phyloP scores from a whole-genome alignment of 2,888 invertebrate species.

The Ormyrus pomaceus region DNA sequence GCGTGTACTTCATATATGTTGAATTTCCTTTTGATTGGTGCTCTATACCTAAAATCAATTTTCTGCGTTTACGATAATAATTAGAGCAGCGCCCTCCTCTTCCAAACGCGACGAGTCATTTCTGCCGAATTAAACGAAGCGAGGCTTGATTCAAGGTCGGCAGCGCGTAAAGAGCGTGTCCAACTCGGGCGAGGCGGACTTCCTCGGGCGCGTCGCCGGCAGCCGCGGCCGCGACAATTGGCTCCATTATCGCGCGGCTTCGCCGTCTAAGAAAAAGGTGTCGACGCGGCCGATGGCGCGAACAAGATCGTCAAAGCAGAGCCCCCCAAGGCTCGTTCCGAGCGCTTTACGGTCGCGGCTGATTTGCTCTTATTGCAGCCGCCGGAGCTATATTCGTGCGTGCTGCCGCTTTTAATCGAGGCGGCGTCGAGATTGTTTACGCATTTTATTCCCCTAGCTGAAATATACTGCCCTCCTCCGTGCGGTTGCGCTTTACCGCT shows the following conservation, averaged over 20 bases:
- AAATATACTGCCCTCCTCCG: too few species aligned
- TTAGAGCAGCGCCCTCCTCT: too few species aligned
- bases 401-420: too few species aligned
- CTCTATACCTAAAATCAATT: neutral
- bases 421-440: conserved; percentile 12
- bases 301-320: conserved; percentile 70
- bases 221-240: conserved; percentile 6
- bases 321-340: conserved; percentile 27
- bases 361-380: conserved; percentile 26
- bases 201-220: conserved; percentile 18
- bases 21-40: conserved; percentile 1
- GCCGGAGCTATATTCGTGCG: conserved; percentile 41
- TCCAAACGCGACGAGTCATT: neutral
- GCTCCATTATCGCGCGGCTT: conserved; percentile 32
- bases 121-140: neutral
- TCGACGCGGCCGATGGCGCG: conserved; percentile 66
- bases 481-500: too few species aligned
- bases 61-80: too few species aligned
- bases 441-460: neutral
- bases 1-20: neutral
- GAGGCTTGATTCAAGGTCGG: conserved; percentile 36
- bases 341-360: conserved; percentile 53
- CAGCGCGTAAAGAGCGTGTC: conserved; percentile 41
- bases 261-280: conserved; percentile 47
- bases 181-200: conserved; percentile 35